Conservation (phyloP, 2,888 invertebrate genomes). For the Acleris sparsana region DNA sequence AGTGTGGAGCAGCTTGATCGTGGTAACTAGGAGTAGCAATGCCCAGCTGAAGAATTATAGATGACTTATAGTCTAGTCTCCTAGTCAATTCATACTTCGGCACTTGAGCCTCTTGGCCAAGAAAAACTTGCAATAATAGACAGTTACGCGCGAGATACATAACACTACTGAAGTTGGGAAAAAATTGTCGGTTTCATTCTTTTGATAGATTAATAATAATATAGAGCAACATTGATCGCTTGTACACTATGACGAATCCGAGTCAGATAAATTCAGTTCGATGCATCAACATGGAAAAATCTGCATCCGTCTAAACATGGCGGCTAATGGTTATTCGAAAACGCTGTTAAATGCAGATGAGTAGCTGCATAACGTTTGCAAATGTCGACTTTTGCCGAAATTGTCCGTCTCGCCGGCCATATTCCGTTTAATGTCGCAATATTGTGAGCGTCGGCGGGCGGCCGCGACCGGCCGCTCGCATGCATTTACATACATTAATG, state of each 20-base stretch:
- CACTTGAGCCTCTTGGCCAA: no score
- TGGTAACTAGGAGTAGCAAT: no score
- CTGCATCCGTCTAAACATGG: conserved; percentile 21
- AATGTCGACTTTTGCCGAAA: conserved; percentile 78
- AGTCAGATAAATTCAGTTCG: conserved; percentile 7
- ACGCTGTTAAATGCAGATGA: conserved; percentile 62
- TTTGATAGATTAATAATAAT: neutral
- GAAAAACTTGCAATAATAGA: no score
- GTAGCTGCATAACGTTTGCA: conserved; percentile 68
- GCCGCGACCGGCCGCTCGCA: conserved; percentile 72
- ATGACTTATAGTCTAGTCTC: no score
- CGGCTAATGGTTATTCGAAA: conserved; percentile 52
- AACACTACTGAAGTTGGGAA: no score
- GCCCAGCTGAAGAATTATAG: no score
- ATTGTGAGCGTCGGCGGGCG: conserved; percentile 75
- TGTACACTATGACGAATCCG: neutral
- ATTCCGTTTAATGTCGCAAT: conserved; percentile 82
- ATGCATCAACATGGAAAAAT: conserved; percentile 22
- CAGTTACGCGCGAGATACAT: no score
- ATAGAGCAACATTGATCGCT: neutral
- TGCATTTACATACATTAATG: conserved; percentile 83
- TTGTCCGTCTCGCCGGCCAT: conserved; percentile 77
- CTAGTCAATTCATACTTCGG: no score
- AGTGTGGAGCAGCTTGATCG: no score
- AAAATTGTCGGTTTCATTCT: no score